A percentile compares a stretch with the other conserved stretches of the same genome.
Conservation (phyloP, 2,113 vertebrate genomes). For the Campylorhamphus procurvoides region DNA sequence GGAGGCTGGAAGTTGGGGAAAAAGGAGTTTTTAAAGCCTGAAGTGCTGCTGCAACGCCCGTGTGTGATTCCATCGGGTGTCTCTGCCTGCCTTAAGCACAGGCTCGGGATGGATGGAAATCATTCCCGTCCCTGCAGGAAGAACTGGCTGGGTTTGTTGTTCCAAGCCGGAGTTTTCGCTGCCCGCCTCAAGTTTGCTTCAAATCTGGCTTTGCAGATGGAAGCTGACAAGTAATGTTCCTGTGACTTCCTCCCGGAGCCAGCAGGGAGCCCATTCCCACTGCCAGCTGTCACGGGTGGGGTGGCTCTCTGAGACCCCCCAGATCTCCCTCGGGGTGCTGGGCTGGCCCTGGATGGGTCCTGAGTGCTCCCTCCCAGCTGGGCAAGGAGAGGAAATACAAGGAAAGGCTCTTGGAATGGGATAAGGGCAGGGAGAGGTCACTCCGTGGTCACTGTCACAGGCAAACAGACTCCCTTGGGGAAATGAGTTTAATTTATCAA, state of each 20-base stretch:
- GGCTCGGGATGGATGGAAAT: rapidly evolving
- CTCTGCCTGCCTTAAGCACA: background rate
- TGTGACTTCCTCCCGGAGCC: background rate
- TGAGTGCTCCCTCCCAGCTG: background rate
- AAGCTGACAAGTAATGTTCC: background rate
- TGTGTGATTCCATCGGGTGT: rapidly evolving
- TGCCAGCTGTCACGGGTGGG: background rate
- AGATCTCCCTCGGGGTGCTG: rapidly evolving
- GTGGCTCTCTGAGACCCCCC: background rate
- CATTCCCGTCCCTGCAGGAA: background rate
- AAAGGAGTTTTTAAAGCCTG: background rate
- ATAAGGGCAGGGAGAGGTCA: background rate
- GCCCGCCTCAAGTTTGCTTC: background rate
- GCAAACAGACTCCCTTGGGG: background rate
- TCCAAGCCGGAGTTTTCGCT: background rate
- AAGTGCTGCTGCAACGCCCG: background rate
- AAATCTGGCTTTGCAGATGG: slow-evolving; percentile 43
- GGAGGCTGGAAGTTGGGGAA: background rate
- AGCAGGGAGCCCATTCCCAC: background rate
- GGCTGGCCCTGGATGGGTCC: background rate
- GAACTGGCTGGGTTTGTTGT: background rate
- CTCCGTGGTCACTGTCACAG: rapidly evolving
- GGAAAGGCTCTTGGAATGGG: background rate
- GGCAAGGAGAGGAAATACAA: background rate
- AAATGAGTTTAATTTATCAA: background rate